Base-by-base conservation (phyloP, 1,140 invertebrate genomes). In the Brachionus sp. region DNA sequence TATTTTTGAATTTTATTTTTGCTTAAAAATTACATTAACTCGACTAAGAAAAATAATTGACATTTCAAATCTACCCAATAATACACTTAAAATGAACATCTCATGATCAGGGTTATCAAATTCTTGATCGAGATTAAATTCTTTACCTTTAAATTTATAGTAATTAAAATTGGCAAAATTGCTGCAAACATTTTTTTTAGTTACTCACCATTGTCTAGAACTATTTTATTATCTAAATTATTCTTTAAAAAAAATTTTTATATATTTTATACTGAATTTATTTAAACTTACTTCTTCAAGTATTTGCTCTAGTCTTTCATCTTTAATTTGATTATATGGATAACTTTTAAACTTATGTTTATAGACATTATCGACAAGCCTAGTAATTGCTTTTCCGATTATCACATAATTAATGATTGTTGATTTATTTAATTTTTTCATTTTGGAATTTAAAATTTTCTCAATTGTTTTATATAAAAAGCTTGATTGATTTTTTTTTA, bases 51-150 rank as follows among this genome's bases (percentile, higher is more conserved):
- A 80, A 13, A 80, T 4, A 46, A 53, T 25, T 37, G 75, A 53
- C 75, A 78, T 78, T 78, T 78, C 75, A 50, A 23, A 50, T 23
- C 44, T 42, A 35, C 39, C 5, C 2, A 78, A 53, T 7, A 78
- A n/a, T n/a, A 78, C 42, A 50, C 1, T 78, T 5, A 57, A 78
- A 16, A 78, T 25, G 16, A 78, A 78, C 75, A 78, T 53, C 35
- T 78, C 75, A 33, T 78, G 75, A 3, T 78, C 16, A 33, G 75
- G 75, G n/a, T 62, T 53, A 7, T 78, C 75, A n/a, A 33, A 78
- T 62, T 19, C 19, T 12, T 78, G 12, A 1, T 78, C 53, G 13
- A 62, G 23, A 50, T 33, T 4, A 50, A 78, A 78, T 16, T 53
- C 25, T 16, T 39, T 10, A 3, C 19, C 66, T 42, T 35, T 19